Evolutionary conservation across 1,140 invertebrate genomes (phyloP), one percentile per base, ranked within the genome.

Genomic region (Hyphantria cunea): DNA sequence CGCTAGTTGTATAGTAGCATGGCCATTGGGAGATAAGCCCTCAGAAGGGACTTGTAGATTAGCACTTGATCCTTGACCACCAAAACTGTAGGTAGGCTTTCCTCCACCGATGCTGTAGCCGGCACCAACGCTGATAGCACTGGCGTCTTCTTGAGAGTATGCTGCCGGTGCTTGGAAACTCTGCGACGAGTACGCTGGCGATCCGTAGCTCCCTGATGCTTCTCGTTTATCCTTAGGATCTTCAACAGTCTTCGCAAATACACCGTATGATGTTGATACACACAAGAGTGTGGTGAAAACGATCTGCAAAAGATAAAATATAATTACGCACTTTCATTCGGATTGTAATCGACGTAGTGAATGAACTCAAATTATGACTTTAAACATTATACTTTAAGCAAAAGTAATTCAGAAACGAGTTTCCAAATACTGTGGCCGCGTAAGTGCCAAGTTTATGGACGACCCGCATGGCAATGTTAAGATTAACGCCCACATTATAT

Each of bases 61-160:
- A 42, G 59, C 71, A 37, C 70, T 75, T n/a, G 74, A 75, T 33
- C 73, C 78, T 49, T 76, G 81, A 39, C 74, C 74, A 39, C 60
- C 78, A 45, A 78, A 86, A 51, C 67, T 80, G 60, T 78, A 88
- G 52, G 58, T 76, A 7, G 85, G 86, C 60, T 87, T 88, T 6
- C 76, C 78, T 32, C 85, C 88, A 37, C 86, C 88, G 15, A 90
- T 76, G 56, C 86, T 89, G 66, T 90, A 90, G 13, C 88, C 88
- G 1, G 88, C 88, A 25, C 86, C 86, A 9, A 90, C 76, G 51
- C 85, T 90, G 45, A 90, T 84, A 17, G 88, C 63, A 45, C 74
- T 87, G 6, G 78, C 82, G 34, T 83, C 86, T 13, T 79, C 80
- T 13, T 90, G 85, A 4, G 82, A 72, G 25, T 65, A 64, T 4